These are phyloP conservation scores for Trididemnum miniatum DNA, from an alignment of 23 tunicate genomes.

Conservation along the genomic window DNA sequence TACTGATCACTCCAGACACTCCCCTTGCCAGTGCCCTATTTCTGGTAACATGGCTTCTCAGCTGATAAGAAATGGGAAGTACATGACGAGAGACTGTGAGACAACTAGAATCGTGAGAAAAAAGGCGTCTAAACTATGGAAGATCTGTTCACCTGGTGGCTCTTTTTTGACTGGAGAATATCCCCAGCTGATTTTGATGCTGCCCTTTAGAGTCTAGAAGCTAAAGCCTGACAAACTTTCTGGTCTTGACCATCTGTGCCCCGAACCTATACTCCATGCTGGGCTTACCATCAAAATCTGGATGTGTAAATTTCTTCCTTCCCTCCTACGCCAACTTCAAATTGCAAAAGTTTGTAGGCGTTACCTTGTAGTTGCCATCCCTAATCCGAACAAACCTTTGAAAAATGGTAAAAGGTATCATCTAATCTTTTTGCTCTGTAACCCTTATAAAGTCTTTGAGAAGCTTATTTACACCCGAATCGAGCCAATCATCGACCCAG, in stretches of 20 bases:
- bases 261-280: background rate
- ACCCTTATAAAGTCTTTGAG: background rate
- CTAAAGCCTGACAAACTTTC: background rate
- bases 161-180: background rate
- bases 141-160: background rate
- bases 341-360: background rate
- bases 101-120: background rate
- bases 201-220: background rate
- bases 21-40: background rate
- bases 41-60: background rate
- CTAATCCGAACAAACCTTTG: background rate
- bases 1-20: background rate
- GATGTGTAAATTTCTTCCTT: no score
- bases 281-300: background rate
- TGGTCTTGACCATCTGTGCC: background rate
- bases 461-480: background rate
- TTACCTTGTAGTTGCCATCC: background rate
- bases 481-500: background rate
- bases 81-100: no score
- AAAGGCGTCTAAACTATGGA: background rate
- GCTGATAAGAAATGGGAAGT: no score
- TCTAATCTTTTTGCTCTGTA: background rate
- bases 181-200: background rate
- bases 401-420: no score
- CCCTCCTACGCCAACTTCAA: background rate